Evolutionary conservation across 1,140 invertebrate species (phyloP).

Genomic region (Ceratosolen solmsi): DNA sequence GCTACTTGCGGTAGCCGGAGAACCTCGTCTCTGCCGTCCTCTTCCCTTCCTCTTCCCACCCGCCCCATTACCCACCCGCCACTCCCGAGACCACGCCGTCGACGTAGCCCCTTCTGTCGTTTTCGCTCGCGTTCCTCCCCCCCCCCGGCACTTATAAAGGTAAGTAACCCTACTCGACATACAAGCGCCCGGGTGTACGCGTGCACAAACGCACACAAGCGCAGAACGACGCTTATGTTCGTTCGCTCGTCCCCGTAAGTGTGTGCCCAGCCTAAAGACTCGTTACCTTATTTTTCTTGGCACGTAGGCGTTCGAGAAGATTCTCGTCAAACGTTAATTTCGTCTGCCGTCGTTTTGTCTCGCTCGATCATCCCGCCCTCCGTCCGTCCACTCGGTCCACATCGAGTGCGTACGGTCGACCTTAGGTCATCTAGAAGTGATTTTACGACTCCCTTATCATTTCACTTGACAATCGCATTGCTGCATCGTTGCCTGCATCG

Average conservation of each 20-base stretch:
- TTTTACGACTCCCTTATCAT: no score
- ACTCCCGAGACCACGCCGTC: no score
- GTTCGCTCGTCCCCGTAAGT: neutral
- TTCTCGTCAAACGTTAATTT: neutral
- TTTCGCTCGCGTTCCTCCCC: neutral
- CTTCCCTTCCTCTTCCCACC: neutral
- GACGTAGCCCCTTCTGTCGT: no score
- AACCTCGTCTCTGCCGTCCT: constrained; percentile 23
- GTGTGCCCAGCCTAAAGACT: neutral
- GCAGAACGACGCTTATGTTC: neutral
- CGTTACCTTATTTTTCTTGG: neutral
- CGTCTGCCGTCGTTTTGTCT: neutral
- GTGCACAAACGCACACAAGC: neutral
- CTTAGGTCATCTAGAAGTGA: no score
- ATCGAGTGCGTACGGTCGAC: no score
- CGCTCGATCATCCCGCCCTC: neutral
- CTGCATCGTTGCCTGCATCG: no score
- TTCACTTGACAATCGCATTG: no score
- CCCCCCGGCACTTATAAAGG: neutral
- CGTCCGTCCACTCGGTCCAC: no score
- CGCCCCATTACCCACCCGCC: neutral
- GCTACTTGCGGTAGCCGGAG: constrained; percentile 47
- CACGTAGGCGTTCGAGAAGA: neutral
- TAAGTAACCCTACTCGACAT: neutral
- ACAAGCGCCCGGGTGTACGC: neutral